Base-by-base conservation (phyloP, 2,113 vertebrate species). In the Tenrec ecaudatus region DNA sequence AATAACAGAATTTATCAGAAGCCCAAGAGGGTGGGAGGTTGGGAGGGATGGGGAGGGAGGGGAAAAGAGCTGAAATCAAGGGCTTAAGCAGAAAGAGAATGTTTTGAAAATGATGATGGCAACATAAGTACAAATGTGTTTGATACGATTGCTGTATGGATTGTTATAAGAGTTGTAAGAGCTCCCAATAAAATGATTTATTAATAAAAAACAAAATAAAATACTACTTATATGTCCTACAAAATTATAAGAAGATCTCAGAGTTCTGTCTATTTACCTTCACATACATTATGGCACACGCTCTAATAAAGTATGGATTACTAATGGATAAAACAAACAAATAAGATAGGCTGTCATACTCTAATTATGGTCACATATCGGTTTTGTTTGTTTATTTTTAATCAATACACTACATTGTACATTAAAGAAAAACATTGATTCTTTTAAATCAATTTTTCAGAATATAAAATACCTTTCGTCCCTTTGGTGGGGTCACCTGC, bases 391-490 rank as follows among this genome's bases (percentile, higher is more conserved):
- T 23, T 64, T 86, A 69, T 11, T 47, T 81, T 36, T 31, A 15
- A 71, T 14, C 16, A 23, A 62, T 36, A 83, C 36, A 80, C 8
- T 20, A 7, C n/a, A 62, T 78, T 40, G 60, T 9, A 62, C 1
- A 1, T 62, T 58, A 76, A 62, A 81, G 23, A 76, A 68, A 69
- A 66, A 33, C 5, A 92, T 38, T 82, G 20, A 79, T 64, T 93
- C 33, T 79, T 73, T 93, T 40, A 79, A 66, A 36, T 4, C 76
- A 60, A 22, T 58, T 64, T 86, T 94, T 94, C 22, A 62, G 89
- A 38, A 64, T 10, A 31, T 20, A 53, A 92, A 92, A 9, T 12
- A 68, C n/a, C 10, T 94, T 19, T 4, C 31, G 47, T 64, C 19
- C 82, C 73, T 62, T 38, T 43, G 62, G 33, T 92, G 86, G 82